Percentiles rank a stretch among this genome's conserved stretches.
phyloP scores from a whole-genome alignment of 1,140 invertebrate species.

The Scylla paramamosain region DNA sequence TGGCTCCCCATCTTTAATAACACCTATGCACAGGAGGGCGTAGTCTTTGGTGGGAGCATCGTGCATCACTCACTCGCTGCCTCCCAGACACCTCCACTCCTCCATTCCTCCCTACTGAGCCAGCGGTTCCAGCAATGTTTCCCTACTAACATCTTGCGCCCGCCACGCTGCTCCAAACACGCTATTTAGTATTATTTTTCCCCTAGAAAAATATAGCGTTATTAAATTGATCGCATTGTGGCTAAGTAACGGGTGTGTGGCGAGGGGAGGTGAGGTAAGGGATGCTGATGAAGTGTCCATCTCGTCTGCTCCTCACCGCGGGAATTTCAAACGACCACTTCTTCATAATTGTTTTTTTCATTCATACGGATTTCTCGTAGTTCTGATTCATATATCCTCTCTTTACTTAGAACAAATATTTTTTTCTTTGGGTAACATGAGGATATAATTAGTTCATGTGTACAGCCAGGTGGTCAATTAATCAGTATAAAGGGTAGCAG shows the following conservation, averaged over 20 bases:
- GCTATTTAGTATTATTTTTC: not conserved
- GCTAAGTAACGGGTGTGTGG: not conserved
- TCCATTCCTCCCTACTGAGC: slow-evolving; percentile 58
- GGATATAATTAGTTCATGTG: too few species aligned
- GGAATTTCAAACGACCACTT: not conserved
- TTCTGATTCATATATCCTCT: too few species aligned
- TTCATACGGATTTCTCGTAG: too few species aligned
- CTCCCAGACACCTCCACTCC: slow-evolving; percentile 59
- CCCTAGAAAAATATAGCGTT: not conserved
- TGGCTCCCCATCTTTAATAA: slow-evolving; percentile 49
- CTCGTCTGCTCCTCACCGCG: not conserved
- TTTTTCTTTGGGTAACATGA: too few species aligned
- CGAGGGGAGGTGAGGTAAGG: not conserved
- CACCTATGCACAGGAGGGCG: slow-evolving; percentile 60
- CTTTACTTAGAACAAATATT: too few species aligned
- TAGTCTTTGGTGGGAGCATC: slow-evolving; percentile 43
- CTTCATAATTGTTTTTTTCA: too few species aligned
- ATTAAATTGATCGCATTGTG: not conserved
- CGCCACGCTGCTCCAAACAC: not conserved
- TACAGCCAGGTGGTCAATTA: too few species aligned
- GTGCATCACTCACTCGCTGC: slow-evolving; percentile 58
- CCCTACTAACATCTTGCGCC: not conserved
- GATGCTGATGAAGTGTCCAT: not conserved
- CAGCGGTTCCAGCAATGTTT: slow-evolving; percentile 57
- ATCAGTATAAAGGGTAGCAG: too few species aligned